A percentile compares a stretch with the other conserved stretches of the same genome.
Conservation (phyloP, 2,888 invertebrate species). For the Neria commutata region DNA sequence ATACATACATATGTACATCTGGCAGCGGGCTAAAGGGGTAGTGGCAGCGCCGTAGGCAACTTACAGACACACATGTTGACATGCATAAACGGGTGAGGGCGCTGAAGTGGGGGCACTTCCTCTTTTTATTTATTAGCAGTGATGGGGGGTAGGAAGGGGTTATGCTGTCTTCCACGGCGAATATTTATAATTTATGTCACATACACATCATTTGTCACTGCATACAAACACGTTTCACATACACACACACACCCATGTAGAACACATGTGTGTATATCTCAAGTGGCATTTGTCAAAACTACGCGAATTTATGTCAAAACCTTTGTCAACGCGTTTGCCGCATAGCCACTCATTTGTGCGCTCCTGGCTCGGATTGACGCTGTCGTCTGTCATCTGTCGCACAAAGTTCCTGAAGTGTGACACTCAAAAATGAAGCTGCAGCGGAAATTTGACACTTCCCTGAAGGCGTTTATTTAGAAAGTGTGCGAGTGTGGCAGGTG, state of each 20-base stretch:
- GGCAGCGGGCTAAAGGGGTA: neutral
- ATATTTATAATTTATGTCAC: conserved; percentile 11
- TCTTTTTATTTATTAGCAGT: conserved; percentile 45
- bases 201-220: conserved; percentile 30
- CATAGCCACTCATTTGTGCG: neutral
- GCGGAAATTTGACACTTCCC: neutral
- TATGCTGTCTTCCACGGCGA: neutral
- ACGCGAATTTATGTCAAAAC: conserved; percentile 58
- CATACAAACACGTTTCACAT: conserved; percentile 1
- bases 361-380: neutral
- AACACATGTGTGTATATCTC: neutral
- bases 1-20: neutral
- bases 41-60: neutral
- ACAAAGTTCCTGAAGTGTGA: conserved; percentile 11
- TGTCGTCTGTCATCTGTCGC: neutral
- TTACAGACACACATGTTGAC: neutral
- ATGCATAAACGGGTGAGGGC: neutral
- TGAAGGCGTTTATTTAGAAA: too few species aligned
- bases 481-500: too few species aligned
- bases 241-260: neutral
- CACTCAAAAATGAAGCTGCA: conserved; percentile 6
- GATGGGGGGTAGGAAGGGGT: neutral
- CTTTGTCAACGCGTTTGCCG: conserved; percentile 45
- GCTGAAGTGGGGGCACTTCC: neutral
- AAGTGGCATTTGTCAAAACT: conserved; percentile 53